A percentile compares a stretch with the other conserved stretches of the same genome.
Conservation (phyloP, 2,888 invertebrate species). For the Syritta pipiens region DNA sequence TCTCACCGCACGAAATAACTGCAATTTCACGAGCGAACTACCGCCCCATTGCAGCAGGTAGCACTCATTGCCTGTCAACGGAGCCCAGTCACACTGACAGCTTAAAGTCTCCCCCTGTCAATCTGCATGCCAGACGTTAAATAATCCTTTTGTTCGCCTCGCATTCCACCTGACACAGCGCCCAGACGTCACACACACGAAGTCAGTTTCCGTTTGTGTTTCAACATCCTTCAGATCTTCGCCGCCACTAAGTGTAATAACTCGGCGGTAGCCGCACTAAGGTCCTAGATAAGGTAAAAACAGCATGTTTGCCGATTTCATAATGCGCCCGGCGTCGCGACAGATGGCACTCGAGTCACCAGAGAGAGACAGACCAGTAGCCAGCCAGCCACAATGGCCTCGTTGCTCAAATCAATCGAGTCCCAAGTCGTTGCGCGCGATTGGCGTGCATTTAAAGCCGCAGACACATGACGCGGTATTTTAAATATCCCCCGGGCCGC, state of each 20-base stretch:
- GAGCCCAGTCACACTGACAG: no score
- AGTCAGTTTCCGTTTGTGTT: slow-evolving; percentile 41
- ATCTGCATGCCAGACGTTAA: no score
- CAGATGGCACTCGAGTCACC: slow-evolving; percentile 1
- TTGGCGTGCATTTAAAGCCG: neutral
- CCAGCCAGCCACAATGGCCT: slow-evolving; percentile 4
- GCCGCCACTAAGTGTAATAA: slow-evolving; percentile 63
- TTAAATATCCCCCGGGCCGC: slow-evolving; percentile 22
- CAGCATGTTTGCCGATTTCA: slow-evolving; percentile 65
- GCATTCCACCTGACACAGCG: no score
- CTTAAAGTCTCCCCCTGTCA: no score
- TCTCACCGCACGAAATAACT: no score
- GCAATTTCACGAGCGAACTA: no score
- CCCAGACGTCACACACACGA: slow-evolving; percentile 50
- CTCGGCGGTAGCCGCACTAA: slow-evolving; percentile 34
- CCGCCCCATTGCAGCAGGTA: no score
- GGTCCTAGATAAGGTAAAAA: slow-evolving; percentile 62
- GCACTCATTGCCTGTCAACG: no score
- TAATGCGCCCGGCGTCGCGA: slow-evolving; percentile 30
- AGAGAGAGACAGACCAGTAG: slow-evolving; percentile 39
- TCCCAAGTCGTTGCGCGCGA: no score
- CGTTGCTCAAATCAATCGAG: slow-evolving; percentile 51
- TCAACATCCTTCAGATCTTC: slow-evolving; percentile 57
- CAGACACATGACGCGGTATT: slow-evolving; percentile 35
- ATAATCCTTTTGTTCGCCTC: no score